Evolutionary conservation across 2,888 invertebrate genomes (phyloP).

Genomic region (Dexiosoma caninum): DNA sequence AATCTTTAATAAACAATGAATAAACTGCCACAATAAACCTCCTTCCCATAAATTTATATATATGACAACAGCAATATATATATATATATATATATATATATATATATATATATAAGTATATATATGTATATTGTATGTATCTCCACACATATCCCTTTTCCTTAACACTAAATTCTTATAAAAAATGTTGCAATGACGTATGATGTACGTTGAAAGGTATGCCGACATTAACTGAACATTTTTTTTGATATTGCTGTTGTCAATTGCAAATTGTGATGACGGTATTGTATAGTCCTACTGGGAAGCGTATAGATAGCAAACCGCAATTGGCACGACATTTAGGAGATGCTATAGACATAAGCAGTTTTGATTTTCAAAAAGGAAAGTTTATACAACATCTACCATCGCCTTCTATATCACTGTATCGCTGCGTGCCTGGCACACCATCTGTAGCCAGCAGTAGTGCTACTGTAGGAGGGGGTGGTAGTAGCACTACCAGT

Average conservation of each 20-base stretch:
- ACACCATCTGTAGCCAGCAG: constrained; percentile 59
- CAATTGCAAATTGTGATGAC: constrained; percentile 19
- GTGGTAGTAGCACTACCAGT: constrained; percentile 25
- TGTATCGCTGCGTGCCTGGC: constrained; percentile 77
- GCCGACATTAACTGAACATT: constrained; percentile 12
- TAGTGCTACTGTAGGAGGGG: constrained; percentile 51
- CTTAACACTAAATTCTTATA: constrained; percentile 25
- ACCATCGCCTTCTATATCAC: constrained; percentile 74
- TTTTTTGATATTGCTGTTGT: constrained; percentile 27
- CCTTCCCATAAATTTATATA: neutral
- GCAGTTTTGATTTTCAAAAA: constrained; percentile 89
- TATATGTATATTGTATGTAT: neutral
- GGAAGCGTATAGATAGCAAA: constrained; percentile 89
- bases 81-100: no score
- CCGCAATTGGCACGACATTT: constrained; percentile 88
- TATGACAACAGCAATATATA: no score
- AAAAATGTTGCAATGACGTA: constrained; percentile 23
- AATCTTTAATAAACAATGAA: constrained; percentile 14
- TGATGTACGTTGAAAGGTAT: constrained; percentile 26
- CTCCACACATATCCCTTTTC: constrained; percentile 32
- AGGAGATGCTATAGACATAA: constrained; percentile 87
- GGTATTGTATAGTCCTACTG: constrained; percentile 82
- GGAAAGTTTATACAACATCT: constrained; percentile 85
- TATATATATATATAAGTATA: no score
- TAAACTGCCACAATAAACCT: constrained; percentile 39